Percentiles rank a stretch among this genome's conserved stretches.
phyloP scores from a whole-genome alignment of 1,140 invertebrate genomes.

The Lordiphosa stackelbergi region DNA sequence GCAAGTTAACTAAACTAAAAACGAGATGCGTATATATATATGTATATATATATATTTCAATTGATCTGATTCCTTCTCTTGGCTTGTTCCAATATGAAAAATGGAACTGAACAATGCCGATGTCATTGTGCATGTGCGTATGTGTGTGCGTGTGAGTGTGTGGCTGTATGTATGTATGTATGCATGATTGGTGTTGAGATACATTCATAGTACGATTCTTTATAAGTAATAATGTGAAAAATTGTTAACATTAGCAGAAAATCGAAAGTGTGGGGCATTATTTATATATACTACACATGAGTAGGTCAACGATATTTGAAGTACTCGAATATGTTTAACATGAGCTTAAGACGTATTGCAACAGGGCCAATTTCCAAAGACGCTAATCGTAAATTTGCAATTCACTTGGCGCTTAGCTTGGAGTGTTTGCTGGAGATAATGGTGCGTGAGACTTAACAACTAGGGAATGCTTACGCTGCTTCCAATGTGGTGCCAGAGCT shows the following conservation, averaged over 20 bases:
- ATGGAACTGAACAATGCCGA: constrained; percentile 15
- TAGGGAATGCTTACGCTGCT: constrained; percentile 39
- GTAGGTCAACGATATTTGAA: constrained; percentile 33
- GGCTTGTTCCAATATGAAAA: constrained; percentile 8
- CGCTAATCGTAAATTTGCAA: constrained; percentile 61
- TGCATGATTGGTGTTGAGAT: constrained; percentile 62
- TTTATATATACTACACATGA: constrained; percentile 31
- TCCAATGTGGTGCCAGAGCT: constrained; percentile 53
- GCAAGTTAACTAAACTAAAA: constrained; percentile 70
- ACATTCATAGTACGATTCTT: constrained; percentile 45
- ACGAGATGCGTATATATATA: constrained; percentile 52
- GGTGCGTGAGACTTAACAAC: constrained; percentile 44
- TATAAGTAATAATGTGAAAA: constrained; percentile 34
- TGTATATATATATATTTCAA: constrained; percentile 5
- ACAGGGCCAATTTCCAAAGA: constrained; percentile 68
- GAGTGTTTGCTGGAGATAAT: constrained; percentile 15
- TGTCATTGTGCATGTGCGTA: constrained; percentile 26
- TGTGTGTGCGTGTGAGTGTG: constrained; percentile 18
- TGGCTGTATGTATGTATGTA: constrained; percentile 18
- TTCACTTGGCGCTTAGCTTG: constrained; percentile 30
- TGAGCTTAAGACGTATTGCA: constrained; percentile 67
- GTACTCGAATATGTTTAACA: constrained; percentile 42
- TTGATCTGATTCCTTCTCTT: constrained; percentile 10
- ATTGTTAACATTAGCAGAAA: constrained; percentile 17
- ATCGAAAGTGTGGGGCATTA: constrained; percentile 25